phyloP scores from a whole-genome alignment of 2,113 vertebrate species.

The Rhea americana region DNA sequence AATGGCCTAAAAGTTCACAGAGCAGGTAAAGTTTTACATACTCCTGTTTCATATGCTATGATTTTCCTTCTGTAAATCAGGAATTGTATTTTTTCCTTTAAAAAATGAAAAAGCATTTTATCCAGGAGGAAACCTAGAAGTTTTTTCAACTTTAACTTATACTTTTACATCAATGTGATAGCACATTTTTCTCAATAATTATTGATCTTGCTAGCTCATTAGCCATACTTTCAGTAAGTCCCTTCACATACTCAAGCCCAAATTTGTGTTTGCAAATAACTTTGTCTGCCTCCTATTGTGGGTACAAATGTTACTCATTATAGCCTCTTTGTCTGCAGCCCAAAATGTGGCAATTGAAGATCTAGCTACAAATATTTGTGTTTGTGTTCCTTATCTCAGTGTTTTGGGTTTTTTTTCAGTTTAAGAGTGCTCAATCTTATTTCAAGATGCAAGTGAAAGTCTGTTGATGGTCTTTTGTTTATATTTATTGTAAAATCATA shows the following conservation, averaged over 20 bases:
- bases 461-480: slow-evolving; percentile 12
- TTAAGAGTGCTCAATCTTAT: neutral
- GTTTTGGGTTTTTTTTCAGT: neutral
- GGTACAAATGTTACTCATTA: slow-evolving; percentile 42
- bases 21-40: neutral
- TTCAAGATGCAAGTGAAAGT: neutral
- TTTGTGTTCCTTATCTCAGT: neutral
- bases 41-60: neutral
- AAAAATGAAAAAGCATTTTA: neutral
- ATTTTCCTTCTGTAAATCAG: neutral
- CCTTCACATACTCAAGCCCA: neutral
- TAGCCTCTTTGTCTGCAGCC: slow-evolving; percentile 1
- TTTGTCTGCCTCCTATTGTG: slow-evolving; percentile 1
- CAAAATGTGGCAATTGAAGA: neutral
- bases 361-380: neutral
- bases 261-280: slow-evolving; percentile 34
- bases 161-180: neutral
- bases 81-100: neutral
- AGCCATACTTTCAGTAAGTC: neutral
- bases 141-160: neutral
- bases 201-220: neutral
- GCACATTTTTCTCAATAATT: neutral
- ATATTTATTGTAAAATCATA: neutral
- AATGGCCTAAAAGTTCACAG: neutral
- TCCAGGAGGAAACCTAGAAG: neutral